Base-by-base conservation (phyloP, 2,113 vertebrate genomes). In the Nannobrachium achirus region DNA sequence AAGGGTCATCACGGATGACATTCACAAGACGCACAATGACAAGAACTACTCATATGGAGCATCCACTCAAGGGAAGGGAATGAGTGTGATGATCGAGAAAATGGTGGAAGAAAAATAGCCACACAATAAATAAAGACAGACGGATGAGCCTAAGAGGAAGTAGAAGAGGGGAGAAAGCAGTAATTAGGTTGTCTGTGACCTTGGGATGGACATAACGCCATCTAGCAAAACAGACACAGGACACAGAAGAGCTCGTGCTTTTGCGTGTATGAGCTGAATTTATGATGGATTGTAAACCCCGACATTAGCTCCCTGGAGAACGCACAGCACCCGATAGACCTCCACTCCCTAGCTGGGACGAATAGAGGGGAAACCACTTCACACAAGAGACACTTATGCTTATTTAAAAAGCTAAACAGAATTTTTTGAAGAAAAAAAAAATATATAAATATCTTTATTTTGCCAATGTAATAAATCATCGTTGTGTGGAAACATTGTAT, bases 251-350 rank as follows among this genome's bases (percentile, higher is more conserved):
- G 52, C 66, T 19, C 61, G 70, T 50, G 50, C 56, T 67, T 57
- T 45, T 71, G 71, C 74, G 63, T 73, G 84, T 73, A 72, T 72
- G 65, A 84, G 44, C 48, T 53, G 62, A 81, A 88, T 86, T 82
- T 88, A 86, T 84, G 77, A 83, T n/a, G 45, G 51, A 45, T 66
- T 81, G 80, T 82, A 73, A 91, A 89, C 68, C 80, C 78, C 61
- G 80, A 83, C 62, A 64, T 64, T 15, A 80, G 75, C 66, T 74
- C 80, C 75, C 78, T 84, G 78, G 77, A 81, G 77, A 82, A 69
- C 76, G 45, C 56, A 79, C 8, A 62, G 16, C 58, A 63, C 39
- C 65, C 78, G 59, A 76, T 67, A 60, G 69, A 77, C 63, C 59
- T 55, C 60, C 19, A 8, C 33, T 65, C 25, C n/a, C 3, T n/a